Conservation (phyloP, 2,113 vertebrate species). For the Pithys albifrons region DNA sequence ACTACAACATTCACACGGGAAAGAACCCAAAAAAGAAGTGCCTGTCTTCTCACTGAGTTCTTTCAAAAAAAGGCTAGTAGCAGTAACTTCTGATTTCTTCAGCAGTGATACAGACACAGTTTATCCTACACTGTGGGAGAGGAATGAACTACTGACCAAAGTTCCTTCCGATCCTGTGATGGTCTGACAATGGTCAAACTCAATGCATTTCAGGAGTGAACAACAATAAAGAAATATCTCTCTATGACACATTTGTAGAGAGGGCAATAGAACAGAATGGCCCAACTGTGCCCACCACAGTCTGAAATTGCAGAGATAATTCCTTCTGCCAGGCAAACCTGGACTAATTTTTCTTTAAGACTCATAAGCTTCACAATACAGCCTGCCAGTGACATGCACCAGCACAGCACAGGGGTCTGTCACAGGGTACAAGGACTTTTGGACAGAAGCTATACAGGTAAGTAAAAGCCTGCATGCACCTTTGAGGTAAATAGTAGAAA, state of each 20-base stretch:
- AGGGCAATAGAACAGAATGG: neutral
- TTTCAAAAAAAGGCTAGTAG: neutral
- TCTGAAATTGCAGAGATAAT: neutral
- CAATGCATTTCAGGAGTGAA: neutral
- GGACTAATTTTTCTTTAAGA: neutral
- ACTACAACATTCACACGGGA: neutral
- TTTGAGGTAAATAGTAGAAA: neutral
- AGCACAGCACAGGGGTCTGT: neutral
- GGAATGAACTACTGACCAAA: neutral
- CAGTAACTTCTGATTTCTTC: neutral
- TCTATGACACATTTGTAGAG: neutral
- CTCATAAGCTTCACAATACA: neutral
- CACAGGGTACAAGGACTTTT: neutral
- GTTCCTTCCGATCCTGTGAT: neutral
- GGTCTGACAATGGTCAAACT: neutral
- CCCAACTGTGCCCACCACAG: neutral
- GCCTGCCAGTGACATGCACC: neutral
- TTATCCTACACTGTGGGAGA: neutral
- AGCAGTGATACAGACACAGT: neutral
- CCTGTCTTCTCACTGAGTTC: neutral
- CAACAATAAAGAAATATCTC: neutral
- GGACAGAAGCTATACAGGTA: neutral
- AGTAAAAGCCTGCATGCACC: neutral
- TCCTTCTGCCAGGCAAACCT: neutral
- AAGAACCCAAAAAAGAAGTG: neutral